Evolutionary conservation across 2,797 vertebrate species (phyloP), one percentile per base, ranked within the genome.

Genomic region (Anomalospiza imberbis): DNA sequence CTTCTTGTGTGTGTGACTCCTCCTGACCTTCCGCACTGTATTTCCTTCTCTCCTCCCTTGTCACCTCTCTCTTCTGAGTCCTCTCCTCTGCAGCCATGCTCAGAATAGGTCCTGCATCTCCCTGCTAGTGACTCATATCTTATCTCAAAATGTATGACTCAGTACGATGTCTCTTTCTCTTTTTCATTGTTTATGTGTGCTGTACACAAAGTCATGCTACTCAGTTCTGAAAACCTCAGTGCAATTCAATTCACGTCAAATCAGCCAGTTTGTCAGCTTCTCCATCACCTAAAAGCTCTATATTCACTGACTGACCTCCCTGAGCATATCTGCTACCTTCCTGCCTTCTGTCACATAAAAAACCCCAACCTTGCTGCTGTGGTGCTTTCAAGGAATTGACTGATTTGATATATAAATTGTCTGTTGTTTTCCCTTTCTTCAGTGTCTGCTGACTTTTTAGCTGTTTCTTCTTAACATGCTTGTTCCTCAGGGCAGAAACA

Each of bases 261-360:
- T 91, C 61, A 91, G 28, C n/a, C 45, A 42, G 38, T 90, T 91
- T 96, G 91, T 96, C 91, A 96, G 91, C 71, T 93, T 84, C 77
- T 91, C 66, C 80, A 54, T 86, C 80, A 95, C 71, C 77, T 85
- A 57, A 76, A 81, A 82, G 32, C 80, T 88, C 71, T 78, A 6
- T 42, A 73, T 77, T 90, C 74, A 72, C 61, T 85, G 50, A 50
- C 32, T 0, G 17, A 90, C 89, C 91, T 94, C 89, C 50, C 57
- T 80, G 31, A 91, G 47, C 38, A 48, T 63, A 91, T 89, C 71
- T 93, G 50, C 38, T 76, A 17, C 70, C 76, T 85, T 67, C 45
- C 57, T 91, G 60, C 72, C 77, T 95, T 91, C 85, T 91, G 77
- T 76, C 67, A 94, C 54, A 36, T 85, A 61, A 94, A 96, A 90